phyloP scores from a whole-genome alignment of 2,113 vertebrate genomes.

The Syrrhaptes paradoxus region DNA sequence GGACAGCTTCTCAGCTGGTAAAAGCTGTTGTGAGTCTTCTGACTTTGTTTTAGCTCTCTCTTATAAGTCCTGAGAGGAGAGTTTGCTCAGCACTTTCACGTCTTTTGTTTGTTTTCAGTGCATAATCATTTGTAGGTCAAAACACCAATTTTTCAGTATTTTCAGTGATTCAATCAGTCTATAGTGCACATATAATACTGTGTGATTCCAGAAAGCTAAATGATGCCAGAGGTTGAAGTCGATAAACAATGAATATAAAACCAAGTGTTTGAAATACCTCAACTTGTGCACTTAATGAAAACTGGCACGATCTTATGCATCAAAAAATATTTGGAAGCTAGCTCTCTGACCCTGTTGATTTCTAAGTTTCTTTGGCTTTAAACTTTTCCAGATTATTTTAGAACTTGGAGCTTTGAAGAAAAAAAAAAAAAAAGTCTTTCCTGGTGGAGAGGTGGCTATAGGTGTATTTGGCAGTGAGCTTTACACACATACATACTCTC shows the following conservation, averaged over 20 bases:
- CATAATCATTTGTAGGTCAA: neutral
- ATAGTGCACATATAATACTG: neutral
- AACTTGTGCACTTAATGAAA: neutral
- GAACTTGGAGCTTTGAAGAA: neutral
- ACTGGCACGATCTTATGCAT: neutral
- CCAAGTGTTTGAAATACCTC: neutral
- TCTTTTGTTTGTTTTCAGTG: neutral
- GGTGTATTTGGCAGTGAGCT: neutral
- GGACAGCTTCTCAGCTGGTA: neutral
- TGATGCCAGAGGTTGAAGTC: neutral
- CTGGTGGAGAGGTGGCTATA: no score
- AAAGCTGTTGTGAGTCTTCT: neutral
- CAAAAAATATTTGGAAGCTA: neutral
- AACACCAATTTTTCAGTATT: neutral
- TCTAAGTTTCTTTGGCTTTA: neutral
- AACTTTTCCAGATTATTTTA: neutral
- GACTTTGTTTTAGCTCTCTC: neutral
- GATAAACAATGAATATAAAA: neutral
- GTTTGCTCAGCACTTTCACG: neutral
- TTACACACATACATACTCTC: accelerated
- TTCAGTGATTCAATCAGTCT: neutral
- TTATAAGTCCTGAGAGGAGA: neutral
- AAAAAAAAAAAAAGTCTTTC: neutral
- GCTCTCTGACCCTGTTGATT: neutral
- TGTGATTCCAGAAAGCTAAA: constrained; percentile 4